A percentile compares a stretch with the other conserved stretches of the same genome.
Conservation (phyloP, 1,140 invertebrate species). For the Rhizoglyphus robini region DNA sequence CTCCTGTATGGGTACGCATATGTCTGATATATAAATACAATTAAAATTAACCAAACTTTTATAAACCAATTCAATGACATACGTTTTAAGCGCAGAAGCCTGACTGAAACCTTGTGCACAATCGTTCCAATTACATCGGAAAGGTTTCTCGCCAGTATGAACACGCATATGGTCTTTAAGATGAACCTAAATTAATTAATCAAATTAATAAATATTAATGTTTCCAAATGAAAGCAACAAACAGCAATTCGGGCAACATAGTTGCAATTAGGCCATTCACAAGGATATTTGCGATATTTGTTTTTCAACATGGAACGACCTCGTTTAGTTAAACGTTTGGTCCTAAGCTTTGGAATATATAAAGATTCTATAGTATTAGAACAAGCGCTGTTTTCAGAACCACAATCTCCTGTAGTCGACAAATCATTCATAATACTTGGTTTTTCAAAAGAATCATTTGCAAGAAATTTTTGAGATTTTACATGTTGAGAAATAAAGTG, state of each 20-base stretch:
- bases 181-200: neutral
- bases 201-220: no score
- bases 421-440: neutral
- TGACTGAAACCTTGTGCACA: conserved; percentile 12
- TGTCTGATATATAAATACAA: conserved; percentile 11
- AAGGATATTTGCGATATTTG: neutral
- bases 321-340: neutral
- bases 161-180: conserved; percentile 17
- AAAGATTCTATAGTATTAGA: neutral
- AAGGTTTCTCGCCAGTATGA: conserved; percentile 23
- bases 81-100: conserved; percentile 7
- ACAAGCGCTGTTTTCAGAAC: neutral
- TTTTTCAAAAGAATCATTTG: neutral
- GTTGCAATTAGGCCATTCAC: conserved; percentile 16
- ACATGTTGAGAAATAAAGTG: conserved; percentile 2
- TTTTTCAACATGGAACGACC: neutral
- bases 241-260: conserved; percentile 12
- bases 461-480: neutral
- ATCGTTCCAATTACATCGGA: conserved; percentile 16
- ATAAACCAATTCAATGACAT: neutral
- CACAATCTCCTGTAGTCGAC: no score
- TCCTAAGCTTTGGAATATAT: neutral
- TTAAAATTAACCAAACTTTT: neutral
- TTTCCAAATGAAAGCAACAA: no score
- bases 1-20: conserved; percentile 12